These are phyloP conservation scores for Chloropsis hardwickii DNA, from an alignment of 2,113 vertebrate species.

Conservation along the genomic window DNA sequence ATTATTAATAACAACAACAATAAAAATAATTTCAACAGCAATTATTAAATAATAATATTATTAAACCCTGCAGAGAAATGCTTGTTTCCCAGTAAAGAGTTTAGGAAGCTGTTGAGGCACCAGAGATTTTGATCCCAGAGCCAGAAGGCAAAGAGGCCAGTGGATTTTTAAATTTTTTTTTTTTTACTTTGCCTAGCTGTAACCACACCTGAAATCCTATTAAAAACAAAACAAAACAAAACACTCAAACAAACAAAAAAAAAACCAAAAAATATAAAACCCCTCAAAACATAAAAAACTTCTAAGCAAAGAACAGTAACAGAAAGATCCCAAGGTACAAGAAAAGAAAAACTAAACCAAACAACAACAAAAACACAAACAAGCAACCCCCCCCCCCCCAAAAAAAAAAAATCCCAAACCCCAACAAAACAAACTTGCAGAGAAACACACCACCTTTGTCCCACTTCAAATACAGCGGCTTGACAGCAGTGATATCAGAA, in stretches of 20 bases:
- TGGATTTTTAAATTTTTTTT: neutral
- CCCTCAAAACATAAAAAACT: neutral
- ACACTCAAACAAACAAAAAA: neutral
- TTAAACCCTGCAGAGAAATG: slow-evolving; percentile 3
- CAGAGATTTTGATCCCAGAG: neutral
- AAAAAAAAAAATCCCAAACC: neutral
- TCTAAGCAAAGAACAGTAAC: neutral
- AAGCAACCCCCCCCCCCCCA: too few species aligned
- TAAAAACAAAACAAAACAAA: neutral
- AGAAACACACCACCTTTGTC: neutral
- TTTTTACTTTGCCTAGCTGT: neutral
- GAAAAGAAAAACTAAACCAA: neutral
- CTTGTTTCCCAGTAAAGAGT: neutral
- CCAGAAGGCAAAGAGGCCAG: neutral
- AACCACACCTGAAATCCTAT: neutral
- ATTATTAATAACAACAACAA: neutral
- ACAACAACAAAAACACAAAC: neutral
- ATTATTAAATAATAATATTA: neutral
- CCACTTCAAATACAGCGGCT: neutral
- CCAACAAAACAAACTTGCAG: neutral
- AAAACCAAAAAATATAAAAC: neutral
- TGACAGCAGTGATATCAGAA: neutral
- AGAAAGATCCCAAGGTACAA: neutral
- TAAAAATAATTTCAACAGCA: neutral
- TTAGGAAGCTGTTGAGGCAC: neutral